Conservation (phyloP, 2,888 invertebrate species). For the Monochamus alternatus region DNA sequence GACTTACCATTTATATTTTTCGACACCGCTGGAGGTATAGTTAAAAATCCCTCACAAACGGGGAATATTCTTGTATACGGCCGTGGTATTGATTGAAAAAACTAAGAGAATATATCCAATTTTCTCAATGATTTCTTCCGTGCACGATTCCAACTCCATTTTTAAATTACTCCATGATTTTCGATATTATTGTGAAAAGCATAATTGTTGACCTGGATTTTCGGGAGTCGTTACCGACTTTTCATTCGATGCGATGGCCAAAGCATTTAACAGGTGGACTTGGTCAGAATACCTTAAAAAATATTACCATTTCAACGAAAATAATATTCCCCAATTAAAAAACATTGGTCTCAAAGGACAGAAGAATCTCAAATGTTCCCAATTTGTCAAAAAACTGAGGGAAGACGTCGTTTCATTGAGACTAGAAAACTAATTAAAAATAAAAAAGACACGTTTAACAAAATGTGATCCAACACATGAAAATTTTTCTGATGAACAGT, state of each 20-base stretch:
- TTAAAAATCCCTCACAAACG: not conserved
- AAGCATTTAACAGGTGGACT: conserved; percentile 37
- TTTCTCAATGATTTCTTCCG: not conserved
- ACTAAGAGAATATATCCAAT: not conserved
- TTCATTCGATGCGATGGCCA: conserved; percentile 44
- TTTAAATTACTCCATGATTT: conserved; percentile 14
- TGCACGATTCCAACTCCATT: conserved; percentile 4
- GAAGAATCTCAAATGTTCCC: conserved; percentile 6
- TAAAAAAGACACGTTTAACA: conserved; percentile 1
- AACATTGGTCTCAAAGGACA: not conserved
- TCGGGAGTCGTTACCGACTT: conserved; percentile 1
- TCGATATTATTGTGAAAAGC: conserved; percentile 12
- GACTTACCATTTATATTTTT: not conserved
- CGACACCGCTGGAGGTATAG: not conserved
- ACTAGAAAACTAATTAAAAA: not conserved
- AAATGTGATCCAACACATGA: not conserved
- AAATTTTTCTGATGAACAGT: not conserved
- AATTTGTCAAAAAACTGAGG: not conserved
- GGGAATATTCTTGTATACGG: conserved; percentile 3
- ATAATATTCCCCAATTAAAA: not conserved
- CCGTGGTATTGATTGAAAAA: not conserved
- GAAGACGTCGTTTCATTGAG: not conserved
- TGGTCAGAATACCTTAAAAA: conserved; percentile 40
- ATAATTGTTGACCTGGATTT: conserved; percentile 19
- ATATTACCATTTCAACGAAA: conserved; percentile 14